phyloP scores from a whole-genome alignment of 1,140 invertebrate genomes.

The Liolophura sinensis region DNA sequence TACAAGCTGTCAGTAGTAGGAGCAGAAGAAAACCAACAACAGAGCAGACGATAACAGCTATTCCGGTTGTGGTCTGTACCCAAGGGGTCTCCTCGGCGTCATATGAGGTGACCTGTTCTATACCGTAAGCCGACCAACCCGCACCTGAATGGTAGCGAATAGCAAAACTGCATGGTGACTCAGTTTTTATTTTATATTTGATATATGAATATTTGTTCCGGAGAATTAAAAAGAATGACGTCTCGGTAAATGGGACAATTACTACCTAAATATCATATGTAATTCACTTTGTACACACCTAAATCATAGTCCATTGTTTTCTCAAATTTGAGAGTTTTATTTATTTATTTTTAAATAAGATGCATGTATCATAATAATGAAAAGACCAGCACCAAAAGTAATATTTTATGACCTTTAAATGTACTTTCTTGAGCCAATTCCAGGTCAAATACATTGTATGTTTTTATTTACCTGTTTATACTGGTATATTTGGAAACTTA shows the following conservation, averaged over 20 bases:
- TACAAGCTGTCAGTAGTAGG: conserved; percentile 8
- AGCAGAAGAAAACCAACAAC: conserved; percentile 13
- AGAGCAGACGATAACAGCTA: conserved; percentile 15
- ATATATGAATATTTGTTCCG: background rate
- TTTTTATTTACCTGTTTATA: background rate
- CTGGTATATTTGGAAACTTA: background rate
- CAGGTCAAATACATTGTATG: background rate
- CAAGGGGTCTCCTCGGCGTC: conserved; percentile 19
- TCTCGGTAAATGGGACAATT: background rate
- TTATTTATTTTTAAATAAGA: too few species aligned
- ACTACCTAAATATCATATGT: background rate
- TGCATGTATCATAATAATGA: too few species aligned
- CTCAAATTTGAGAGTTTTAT: background rate
- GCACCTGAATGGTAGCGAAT: conserved; percentile 14
- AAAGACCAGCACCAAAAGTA: background rate
- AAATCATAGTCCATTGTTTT: background rate
- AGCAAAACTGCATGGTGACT: background rate
- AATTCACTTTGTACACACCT: background rate
- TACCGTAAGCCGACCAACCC: conserved; percentile 25
- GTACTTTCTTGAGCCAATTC: too few species aligned
- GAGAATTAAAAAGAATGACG: background rate
- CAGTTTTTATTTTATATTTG: background rate
- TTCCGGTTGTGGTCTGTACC: conserved; percentile 31
- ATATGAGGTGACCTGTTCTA: conserved; percentile 26
- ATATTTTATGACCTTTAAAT: background rate